phyloP scores from a whole-genome alignment of 1,140 invertebrate species.

The Zaprionus kolodkinae region DNA sequence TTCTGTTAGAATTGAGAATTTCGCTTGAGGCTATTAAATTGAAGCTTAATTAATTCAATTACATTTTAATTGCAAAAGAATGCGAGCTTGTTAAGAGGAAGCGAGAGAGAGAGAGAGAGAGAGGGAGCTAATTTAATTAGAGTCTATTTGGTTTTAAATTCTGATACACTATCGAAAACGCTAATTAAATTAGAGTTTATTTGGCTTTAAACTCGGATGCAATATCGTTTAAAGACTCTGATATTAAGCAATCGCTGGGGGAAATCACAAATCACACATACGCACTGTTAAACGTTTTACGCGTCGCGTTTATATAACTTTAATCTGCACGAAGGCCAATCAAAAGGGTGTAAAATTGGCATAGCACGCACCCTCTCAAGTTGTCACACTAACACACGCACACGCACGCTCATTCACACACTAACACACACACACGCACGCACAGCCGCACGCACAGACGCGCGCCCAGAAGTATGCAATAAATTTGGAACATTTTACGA shows the following conservation, averaged over 20 bases:
- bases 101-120: too few species aligned
- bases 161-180: too few species aligned
- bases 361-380: slow-evolving; percentile 12
- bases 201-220: not conserved
- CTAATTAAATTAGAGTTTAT: not conserved
- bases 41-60: slow-evolving; percentile 45
- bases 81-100: slow-evolving; percentile 5
- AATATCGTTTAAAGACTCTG: not conserved
- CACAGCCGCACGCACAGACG: slow-evolving; percentile 3
- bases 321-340: slow-evolving; percentile 66
- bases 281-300: slow-evolving; percentile 60
- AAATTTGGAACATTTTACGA: slow-evolving; percentile 74
- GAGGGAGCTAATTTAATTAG: too few species aligned
- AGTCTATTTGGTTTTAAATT: too few species aligned
- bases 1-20: not conserved
- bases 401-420: not conserved
- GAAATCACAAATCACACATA: slow-evolving; percentile 48
- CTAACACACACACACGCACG: slow-evolving; percentile 13
- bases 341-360: slow-evolving; percentile 65
- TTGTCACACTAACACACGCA: slow-evolving; percentile 11
- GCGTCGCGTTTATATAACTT: slow-evolving; percentile 64
- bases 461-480: slow-evolving; percentile 67
- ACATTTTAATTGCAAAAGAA: slow-evolving; percentile 40
- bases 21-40: slow-evolving; percentile 16
- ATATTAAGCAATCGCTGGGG: not conserved